These are phyloP conservation scores for Dipodomys merriami DNA, from an alignment of 2,113 vertebrate species.

Conservation along the genomic window DNA sequence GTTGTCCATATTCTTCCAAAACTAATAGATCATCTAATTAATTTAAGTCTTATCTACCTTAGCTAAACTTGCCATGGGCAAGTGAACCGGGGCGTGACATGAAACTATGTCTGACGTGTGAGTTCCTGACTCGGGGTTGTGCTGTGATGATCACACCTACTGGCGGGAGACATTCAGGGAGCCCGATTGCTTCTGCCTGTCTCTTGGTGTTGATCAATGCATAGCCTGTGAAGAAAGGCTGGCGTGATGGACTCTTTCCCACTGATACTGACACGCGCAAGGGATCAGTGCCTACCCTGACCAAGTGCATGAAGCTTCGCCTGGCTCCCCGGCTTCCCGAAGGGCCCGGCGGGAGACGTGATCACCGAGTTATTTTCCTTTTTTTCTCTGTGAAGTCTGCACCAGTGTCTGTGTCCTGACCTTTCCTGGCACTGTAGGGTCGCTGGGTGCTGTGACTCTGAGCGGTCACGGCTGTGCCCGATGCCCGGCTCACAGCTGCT, in stretches of 20 bases:
- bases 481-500: not conserved
- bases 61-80: not conserved
- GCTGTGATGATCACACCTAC: not conserved
- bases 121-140: not conserved
- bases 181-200: not conserved
- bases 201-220: not conserved
- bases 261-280: no score
- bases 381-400: not conserved
- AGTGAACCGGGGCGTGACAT: slow-evolving; percentile 51
- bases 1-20: slow-evolving; percentile 23
- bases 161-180: not conserved
- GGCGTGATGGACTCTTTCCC: not conserved
- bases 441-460: not conserved
- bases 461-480: not conserved
- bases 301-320: not conserved
- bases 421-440: not conserved
- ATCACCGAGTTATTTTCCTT: not conserved
- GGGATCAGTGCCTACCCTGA: not conserved
- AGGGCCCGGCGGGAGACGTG: not conserved
- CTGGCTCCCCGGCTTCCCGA: not conserved
- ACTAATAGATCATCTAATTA: slow-evolving; percentile 21
- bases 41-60: not conserved
- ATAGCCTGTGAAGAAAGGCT: not conserved
- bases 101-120: slow-evolving; percentile 35
- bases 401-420: not conserved